Evolutionary conservation across 1,140 invertebrate species (phyloP), one percentile per base, ranked within the genome.

Genomic region (Oncopodura yosiiana): DNA sequence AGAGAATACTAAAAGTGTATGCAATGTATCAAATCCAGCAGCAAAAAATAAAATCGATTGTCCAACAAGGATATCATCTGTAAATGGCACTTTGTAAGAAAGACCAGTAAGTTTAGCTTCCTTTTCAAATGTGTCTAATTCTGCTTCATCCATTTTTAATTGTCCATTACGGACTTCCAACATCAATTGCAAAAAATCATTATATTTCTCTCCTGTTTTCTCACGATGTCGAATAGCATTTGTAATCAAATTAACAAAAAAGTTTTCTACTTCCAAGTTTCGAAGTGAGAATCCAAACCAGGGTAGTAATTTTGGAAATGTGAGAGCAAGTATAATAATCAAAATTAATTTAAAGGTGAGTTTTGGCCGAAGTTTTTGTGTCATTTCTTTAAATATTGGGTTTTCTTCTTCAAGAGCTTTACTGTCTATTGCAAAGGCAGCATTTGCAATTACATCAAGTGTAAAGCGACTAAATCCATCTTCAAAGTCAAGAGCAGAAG

Each of bases 11-110:
- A 77, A 56, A 0, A 71, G 57, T 19, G 67, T 67, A 5, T 70
- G 66, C 4, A 72, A 73, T 1, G 74, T 76, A 30, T 75, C 74
- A 48, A 69, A 76, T 27, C 73, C 71, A 41, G 69, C 70, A 18
- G 73, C 19, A 16, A 67, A 36, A 37, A 67, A 67, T 3, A 67
- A 29, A 6, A 65, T 37, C 2, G 49, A 27, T 46, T 66, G 56
- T 16, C 41, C 50, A 12, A 53, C 3, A 11, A 53, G 5, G 11
- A 43, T 14, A 3, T 36, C 27, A 43, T 53, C 50, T 18, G 50
- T 44, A n/a, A n/a, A n/a, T n/a, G n/a, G n/a, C n/a, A n/a, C n/a
- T n/a, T n/a, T n/a, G n/a, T n/a, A n/a, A n/a, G n/a, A n/a, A n/a
- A n/a, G n/a, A n/a, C n/a, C n/a, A n/a, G n/a, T n/a, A n/a, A 48